Conservation (phyloP, 37 sponge, comb jelly and placozoan species). For the Diacarnus erythraeanus region DNA sequence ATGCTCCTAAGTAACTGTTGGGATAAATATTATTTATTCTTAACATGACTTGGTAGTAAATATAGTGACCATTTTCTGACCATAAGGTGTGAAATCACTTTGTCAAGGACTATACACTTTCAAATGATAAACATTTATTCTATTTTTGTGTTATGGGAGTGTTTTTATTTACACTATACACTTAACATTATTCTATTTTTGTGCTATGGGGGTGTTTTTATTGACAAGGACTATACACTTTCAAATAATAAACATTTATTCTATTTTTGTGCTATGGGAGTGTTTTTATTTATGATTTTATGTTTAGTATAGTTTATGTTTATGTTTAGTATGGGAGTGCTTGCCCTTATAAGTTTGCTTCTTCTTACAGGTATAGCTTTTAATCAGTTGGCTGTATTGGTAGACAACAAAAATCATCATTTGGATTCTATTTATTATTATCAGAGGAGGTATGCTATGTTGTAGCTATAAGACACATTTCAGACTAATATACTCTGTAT, state of each 20-base stretch:
- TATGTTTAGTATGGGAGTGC: background rate
- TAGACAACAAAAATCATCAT: conserved; percentile 55
- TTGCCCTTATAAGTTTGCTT: background rate
- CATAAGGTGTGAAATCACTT: background rate
- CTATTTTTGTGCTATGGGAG: background rate
- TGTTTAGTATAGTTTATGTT: too few relatives aligned
- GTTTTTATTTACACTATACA: too few relatives aligned
- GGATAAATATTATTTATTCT: too few relatives aligned
- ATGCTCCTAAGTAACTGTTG: too few relatives aligned
- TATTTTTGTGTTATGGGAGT: background rate
- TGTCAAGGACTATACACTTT: background rate
- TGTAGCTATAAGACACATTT: too few relatives aligned
- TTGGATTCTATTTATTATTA: conserved; percentile 80
- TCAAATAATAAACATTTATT: too few relatives aligned
- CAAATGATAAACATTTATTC: too few relatives aligned
- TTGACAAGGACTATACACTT: background rate
- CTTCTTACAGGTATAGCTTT: conserved; percentile 46
- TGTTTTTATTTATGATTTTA: too few relatives aligned
- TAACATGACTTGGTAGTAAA: background rate
- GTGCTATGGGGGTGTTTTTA: background rate
- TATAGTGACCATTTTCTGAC: background rate
- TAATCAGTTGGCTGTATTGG: conserved; percentile 78
- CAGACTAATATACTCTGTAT: too few relatives aligned
- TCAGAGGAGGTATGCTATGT: conserved; percentile 74
- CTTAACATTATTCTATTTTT: too few relatives aligned